Evolutionary conservation across 2,888 invertebrate genomes (phyloP).

Genomic region (Heliconius ismenius): DNA sequence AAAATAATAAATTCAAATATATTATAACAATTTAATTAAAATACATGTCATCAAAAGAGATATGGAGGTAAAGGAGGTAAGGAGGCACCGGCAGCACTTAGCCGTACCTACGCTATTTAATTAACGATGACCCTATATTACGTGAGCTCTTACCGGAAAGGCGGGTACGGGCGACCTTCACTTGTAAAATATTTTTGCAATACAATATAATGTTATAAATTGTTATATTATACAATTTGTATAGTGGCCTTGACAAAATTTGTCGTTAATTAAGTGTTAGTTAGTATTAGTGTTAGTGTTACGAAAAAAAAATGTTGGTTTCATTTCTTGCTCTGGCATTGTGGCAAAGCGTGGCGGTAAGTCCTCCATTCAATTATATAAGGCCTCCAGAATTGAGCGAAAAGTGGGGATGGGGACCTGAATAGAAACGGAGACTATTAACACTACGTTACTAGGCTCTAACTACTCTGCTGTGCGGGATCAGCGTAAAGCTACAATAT

Average conservation of each 20-base stretch:
- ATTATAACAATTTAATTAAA: slow-evolving; percentile 13
- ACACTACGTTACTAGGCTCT: neutral
- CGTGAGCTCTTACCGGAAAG: slow-evolving; percentile 27
- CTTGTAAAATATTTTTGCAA: neutral
- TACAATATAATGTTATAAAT: neutral
- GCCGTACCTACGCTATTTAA: slow-evolving; percentile 20
- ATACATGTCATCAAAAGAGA: slow-evolving; percentile 1
- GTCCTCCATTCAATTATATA: neutral
- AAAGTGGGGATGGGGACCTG: too few relatives aligned
- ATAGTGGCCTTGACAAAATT: too few relatives aligned
- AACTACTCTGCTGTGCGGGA: neutral
- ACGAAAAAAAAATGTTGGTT: too few relatives aligned
- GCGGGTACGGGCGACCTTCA: slow-evolving; percentile 30
- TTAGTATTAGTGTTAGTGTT: too few relatives aligned
- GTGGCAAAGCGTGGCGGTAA: neutral
- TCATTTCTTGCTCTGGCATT: too few relatives aligned
- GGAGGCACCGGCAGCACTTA: slow-evolving; percentile 10
- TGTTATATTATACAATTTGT: neutral
- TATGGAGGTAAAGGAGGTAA: slow-evolving; percentile 4
- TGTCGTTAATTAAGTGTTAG: too few relatives aligned
- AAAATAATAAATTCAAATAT: neutral
- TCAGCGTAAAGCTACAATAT: neutral
- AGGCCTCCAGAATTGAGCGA: too few relatives aligned
- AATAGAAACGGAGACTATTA: neutral
- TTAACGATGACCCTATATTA: slow-evolving; percentile 22